Evolutionary conservation across 23 tunicate species (phyloP).

Genomic region (Trididemnum nubilum): DNA sequence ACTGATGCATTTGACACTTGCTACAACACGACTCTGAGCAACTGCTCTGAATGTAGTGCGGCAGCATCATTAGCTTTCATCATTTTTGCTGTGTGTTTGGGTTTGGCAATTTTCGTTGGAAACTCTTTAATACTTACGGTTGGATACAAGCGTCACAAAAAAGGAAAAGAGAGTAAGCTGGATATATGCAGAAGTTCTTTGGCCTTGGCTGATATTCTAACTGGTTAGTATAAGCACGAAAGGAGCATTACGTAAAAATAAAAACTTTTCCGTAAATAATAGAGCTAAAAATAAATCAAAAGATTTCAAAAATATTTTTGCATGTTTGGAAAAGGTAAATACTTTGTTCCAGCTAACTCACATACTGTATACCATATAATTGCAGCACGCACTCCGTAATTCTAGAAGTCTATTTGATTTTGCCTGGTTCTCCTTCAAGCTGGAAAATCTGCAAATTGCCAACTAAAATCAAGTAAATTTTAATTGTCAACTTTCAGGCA

Average conservation of each 20-base stretch:
- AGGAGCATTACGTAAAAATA: too few relatives aligned
- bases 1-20: background rate
- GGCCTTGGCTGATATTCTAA: constrained; percentile 32
- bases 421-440: too few relatives aligned
- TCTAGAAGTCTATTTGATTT: too few relatives aligned
- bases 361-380: too few relatives aligned
- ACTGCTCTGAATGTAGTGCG: background rate
- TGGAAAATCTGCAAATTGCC: too few relatives aligned
- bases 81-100: background rate
- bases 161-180: background rate
- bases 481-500: background rate
- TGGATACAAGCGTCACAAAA: background rate
- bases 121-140: constrained; percentile 4
- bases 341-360: too few relatives aligned
- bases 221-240: constrained; percentile 24
- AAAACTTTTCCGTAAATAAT: too few relatives aligned
- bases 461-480: too few relatives aligned
- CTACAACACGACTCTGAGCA: background rate
- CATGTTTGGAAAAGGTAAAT: too few relatives aligned
- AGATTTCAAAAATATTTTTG: too few relatives aligned
- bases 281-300: too few relatives aligned
- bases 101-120: constrained; percentile 9
- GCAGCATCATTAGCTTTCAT: background rate
- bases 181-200: background rate
- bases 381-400: too few relatives aligned